Conservation (phyloP, 2,113 vertebrate genomes). For the Craseonycteris thonglongyai region DNA sequence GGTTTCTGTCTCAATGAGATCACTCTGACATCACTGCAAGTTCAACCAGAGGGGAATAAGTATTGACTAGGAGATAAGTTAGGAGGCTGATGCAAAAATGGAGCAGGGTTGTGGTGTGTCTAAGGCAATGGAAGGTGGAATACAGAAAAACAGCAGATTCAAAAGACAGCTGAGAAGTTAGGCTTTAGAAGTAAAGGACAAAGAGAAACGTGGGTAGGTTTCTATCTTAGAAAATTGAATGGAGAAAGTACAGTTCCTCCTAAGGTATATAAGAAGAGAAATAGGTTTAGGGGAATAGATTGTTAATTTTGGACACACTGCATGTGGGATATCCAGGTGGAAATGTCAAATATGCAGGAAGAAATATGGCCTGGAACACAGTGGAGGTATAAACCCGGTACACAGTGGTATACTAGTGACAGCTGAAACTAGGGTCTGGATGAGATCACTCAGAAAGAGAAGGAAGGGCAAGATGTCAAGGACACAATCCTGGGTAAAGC, state of each 20-base stretch:
- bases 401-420: not conserved
- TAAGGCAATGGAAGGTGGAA: not conserved
- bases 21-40: not conserved
- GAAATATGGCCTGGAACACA: not conserved
- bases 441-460: not conserved
- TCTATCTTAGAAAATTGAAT: not conserved
- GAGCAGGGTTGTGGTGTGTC: rapidly evolving
- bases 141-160: not conserved
- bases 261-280: not conserved
- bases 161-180: not conserved
- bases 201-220: not conserved
- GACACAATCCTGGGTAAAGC: not conserved
- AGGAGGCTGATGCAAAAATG: not conserved
- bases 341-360: slow-evolving; percentile 3
- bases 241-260: not conserved
- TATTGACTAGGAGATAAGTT: not conserved
- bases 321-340: not conserved
- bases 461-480: not conserved
- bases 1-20: not conserved
- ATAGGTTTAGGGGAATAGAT: not conserved
- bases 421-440: not conserved
- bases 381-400: not conserved
- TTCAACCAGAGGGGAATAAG: not conserved
- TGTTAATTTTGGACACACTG: not conserved
- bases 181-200: not conserved